Conservation (phyloP, 1,140 invertebrate genomes). For the Ips nitidus region DNA sequence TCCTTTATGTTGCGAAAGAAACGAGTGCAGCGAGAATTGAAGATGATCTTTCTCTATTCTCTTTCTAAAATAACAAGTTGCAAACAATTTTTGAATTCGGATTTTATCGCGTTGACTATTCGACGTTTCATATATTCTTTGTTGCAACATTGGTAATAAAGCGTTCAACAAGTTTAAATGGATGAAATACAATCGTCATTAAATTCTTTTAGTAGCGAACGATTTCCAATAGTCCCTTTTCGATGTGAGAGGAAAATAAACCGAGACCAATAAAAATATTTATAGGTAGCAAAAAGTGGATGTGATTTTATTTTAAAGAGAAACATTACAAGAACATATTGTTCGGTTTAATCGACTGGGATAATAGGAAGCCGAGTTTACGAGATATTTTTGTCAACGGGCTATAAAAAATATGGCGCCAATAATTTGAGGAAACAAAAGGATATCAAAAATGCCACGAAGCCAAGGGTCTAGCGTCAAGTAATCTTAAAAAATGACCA, state of each 20-base stretch:
- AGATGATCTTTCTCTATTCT: slow-evolving; percentile 12
- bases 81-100: slow-evolving; percentile 19
- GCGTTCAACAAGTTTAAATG: too few relatives aligned
- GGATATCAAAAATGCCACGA: slow-evolving; percentile 37
- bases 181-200: too few relatives aligned
- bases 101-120: slow-evolving; percentile 7
- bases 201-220: too few relatives aligned
- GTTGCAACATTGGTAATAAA: neutral
- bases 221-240: too few relatives aligned
- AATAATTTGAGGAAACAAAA: slow-evolving; percentile 36
- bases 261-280: too few relatives aligned
- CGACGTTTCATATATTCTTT: slow-evolving; percentile 4
- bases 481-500: slow-evolving; percentile 39
- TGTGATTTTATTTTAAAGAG: slow-evolving; percentile 10
- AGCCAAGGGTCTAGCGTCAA: slow-evolving; percentile 33
- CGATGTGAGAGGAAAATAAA: too few relatives aligned
- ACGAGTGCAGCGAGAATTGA: slow-evolving; percentile 14
- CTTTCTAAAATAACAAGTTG: slow-evolving; percentile 12
- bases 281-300: too few relatives aligned
- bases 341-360: slow-evolving; percentile 10
- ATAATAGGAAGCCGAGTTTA: slow-evolving; percentile 21
- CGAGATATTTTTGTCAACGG: slow-evolving; percentile 25
- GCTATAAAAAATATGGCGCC: slow-evolving; percentile 32
- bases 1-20: slow-evolving; percentile 1
- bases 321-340: slow-evolving; percentile 6